phyloP scores from a whole-genome alignment of 2,888 invertebrate species.

The Volucella bombylans region DNA sequence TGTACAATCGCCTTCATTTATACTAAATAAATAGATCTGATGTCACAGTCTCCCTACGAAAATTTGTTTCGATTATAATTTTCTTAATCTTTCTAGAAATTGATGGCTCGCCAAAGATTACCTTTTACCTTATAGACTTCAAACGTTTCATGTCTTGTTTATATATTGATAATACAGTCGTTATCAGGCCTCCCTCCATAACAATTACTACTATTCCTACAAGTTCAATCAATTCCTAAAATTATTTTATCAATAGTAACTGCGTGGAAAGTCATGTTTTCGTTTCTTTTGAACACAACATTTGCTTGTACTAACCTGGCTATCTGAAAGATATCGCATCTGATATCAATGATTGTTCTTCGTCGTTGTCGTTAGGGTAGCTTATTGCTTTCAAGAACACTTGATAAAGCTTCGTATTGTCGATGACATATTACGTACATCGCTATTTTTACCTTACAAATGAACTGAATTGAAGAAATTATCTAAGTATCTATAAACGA shows the following conservation, averaged over 20 bases:
- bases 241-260: slow-evolving; percentile 50
- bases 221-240: slow-evolving; percentile 25
- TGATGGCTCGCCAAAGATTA: too few species aligned
- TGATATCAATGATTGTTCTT: slow-evolving; percentile 46
- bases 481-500: neutral
- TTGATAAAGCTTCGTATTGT: slow-evolving; percentile 39
- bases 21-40: too few species aligned
- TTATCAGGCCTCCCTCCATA: too few species aligned
- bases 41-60: too few species aligned
- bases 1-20: too few species aligned
- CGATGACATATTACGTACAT: slow-evolving; percentile 64
- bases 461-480: slow-evolving; percentile 41
- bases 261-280: slow-evolving; percentile 37
- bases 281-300: slow-evolving; percentile 5
- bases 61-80: too few species aligned
- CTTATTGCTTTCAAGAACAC: slow-evolving; percentile 1
- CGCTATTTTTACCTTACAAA: slow-evolving; percentile 54
- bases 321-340: slow-evolving; percentile 48
- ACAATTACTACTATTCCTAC: too few species aligned
- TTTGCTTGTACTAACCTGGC: slow-evolving; percentile 39
- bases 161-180: too few species aligned
- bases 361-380: neutral
- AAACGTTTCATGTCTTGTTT: too few species aligned
- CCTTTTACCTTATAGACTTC: too few species aligned
- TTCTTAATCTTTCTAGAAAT: too few species aligned